A percentile compares a stretch with the other conserved stretches of the same genome.
These are phyloP conservation scores for Sterrhoptilus dennistouni DNA, from an alignment of 2,113 vertebrate genomes.

Conservation along the genomic window DNA sequence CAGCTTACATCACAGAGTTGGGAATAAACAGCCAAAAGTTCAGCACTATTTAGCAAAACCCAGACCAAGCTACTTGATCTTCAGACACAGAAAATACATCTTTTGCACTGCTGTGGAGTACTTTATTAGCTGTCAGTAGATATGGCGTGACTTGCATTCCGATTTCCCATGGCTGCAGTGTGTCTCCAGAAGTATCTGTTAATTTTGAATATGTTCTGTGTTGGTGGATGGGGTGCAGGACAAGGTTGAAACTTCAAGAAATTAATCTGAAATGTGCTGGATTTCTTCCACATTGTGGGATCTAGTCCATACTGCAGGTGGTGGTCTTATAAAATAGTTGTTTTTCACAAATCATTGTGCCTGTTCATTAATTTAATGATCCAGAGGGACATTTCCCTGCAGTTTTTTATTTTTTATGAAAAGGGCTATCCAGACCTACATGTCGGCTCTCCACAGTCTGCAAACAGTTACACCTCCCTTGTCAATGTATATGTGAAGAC, in stretches of 20 bases:
- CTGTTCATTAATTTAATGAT: conserved; percentile 38
- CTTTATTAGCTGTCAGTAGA: conserved; percentile 66
- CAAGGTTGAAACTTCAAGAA: conserved; percentile 49
- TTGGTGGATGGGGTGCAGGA: conserved; percentile 50
- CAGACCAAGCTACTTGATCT: conserved; percentile 50
- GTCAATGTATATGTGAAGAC: neutral
- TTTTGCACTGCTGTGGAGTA: conserved; percentile 31
- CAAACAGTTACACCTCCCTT: neutral
- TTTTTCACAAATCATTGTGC: conserved; percentile 62
- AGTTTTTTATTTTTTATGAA: neutral
- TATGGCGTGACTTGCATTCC: conserved; percentile 36
- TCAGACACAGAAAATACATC: conserved; percentile 48
- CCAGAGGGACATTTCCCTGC: neutral
- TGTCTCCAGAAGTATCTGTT: conserved; percentile 45
- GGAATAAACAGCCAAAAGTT: conserved; percentile 60
- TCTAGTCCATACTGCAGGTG: conserved; percentile 44
- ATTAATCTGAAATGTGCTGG: conserved; percentile 47
- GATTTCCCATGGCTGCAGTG: conserved; percentile 34
- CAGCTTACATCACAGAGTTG: conserved; percentile 54
- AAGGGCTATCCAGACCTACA: neutral
- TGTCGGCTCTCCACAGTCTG: neutral
- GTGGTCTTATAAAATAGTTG: conserved; percentile 46
- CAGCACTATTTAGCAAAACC: conserved; percentile 31
- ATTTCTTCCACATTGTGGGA: conserved; percentile 24
- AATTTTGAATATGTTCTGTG: conserved; percentile 27